phyloP scores from a whole-genome alignment of 2,113 vertebrate species.

The Phrynosoma platyrhinos region DNA sequence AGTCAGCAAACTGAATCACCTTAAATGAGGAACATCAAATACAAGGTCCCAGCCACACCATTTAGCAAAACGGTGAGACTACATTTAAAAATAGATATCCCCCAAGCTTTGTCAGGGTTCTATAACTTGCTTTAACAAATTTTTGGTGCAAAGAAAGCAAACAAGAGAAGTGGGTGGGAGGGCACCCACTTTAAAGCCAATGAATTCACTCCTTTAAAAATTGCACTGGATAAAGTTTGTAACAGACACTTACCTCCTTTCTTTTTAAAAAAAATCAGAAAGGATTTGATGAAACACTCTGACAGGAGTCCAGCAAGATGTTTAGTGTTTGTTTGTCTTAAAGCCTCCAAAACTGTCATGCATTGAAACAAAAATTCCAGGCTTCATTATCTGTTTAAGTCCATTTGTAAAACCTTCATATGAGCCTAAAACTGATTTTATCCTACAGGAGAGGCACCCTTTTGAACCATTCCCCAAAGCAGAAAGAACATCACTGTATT shows the following conservation, averaged over 20 bases:
- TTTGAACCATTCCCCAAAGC: constrained; percentile 49
- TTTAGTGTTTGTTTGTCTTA: constrained; percentile 10
- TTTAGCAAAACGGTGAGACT: constrained; percentile 18
- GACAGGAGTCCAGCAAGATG: constrained; percentile 24
- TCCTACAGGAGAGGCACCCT: constrained; percentile 25
- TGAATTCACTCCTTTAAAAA: constrained; percentile 32
- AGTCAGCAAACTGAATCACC: background rate
- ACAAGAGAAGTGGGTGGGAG: too few species aligned
- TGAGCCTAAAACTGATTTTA: constrained; percentile 45
- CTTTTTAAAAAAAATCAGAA: constrained; percentile 36
- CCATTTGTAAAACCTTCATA: constrained; percentile 37
- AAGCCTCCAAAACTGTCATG: background rate
- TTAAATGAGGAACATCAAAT: constrained; percentile 44
- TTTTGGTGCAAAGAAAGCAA: constrained; percentile 10
- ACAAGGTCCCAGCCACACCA: constrained; percentile 50
- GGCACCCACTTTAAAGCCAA: constrained; percentile 20
- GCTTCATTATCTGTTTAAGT: constrained; percentile 17
- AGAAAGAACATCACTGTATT: constrained; percentile 27
- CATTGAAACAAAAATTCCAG: constrained; percentile 18
- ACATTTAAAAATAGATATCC: background rate
- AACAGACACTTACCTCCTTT: constrained; percentile 30
- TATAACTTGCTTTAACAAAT: constrained; percentile 30
- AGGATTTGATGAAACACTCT: constrained; percentile 58
- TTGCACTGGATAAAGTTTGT: constrained; percentile 3
- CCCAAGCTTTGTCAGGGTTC: constrained; percentile 31